A percentile compares a stretch with the other conserved stretches of the same genome.
Conservation (phyloP, 2,113 vertebrate genomes). For the Aviceda subcristata region DNA sequence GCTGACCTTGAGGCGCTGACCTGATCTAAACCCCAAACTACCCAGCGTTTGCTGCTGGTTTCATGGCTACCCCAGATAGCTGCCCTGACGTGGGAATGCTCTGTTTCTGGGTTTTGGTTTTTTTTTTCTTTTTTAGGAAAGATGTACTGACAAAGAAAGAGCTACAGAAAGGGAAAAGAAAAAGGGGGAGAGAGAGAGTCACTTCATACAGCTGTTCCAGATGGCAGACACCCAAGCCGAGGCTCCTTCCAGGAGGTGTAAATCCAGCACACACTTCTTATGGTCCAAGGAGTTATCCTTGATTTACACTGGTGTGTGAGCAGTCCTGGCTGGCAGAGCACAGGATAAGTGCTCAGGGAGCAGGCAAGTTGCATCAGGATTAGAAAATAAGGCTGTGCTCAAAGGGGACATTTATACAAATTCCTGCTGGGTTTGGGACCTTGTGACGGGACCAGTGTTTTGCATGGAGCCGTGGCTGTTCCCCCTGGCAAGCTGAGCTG, state of each 20-base stretch:
- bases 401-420: neutral
- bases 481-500: neutral
- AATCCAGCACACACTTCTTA: neutral
- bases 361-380: neutral
- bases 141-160: neutral
- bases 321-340: neutral
- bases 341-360: neutral
- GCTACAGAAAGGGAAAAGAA: neutral
- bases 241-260: neutral
- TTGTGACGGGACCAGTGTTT: neutral
- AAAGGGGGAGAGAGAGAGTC: neutral
- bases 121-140: neutral
- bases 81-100: neutral
- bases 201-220: neutral
- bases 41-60: neutral
- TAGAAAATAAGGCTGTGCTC: neutral
- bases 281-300: neutral
- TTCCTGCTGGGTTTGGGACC: neutral
- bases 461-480: accelerated
- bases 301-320: neutral
- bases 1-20: neutral
- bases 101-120: neutral
- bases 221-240: neutral
- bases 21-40: neutral
- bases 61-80: neutral